phyloP scores from a whole-genome alignment of 2,113 vertebrate species.

The Syngnathoides biaculeatus region DNA sequence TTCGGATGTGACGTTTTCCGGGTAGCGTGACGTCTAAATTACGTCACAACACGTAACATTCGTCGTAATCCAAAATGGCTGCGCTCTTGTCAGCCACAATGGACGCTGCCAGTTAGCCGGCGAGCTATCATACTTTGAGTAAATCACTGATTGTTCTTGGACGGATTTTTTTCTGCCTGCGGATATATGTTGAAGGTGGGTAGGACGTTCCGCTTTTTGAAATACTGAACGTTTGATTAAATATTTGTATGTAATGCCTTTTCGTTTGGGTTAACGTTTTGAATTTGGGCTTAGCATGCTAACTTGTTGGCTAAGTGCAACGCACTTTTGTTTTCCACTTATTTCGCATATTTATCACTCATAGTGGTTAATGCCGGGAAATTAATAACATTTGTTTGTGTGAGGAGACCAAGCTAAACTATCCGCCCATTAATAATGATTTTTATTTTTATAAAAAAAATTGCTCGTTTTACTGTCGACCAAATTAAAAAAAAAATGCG shows the following conservation, averaged over 20 bases:
- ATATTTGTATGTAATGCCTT: neutral
- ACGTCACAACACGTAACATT: constrained; percentile 7
- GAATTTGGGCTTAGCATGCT: neutral
- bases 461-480: too few relatives aligned
- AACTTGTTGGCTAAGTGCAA: neutral
- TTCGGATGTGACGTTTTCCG: neutral
- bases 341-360: neutral
- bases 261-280: neutral
- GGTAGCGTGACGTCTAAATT: constrained; percentile 13
- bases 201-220: too few relatives aligned
- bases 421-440: too few relatives aligned
- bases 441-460: too few relatives aligned
- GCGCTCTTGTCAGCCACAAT: constrained; percentile 53
- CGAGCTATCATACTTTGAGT: constrained; percentile 16
- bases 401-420: too few relatives aligned
- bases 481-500: too few relatives aligned
- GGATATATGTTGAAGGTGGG: constrained; percentile 67
- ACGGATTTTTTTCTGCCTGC: neutral
- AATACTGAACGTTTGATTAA: too few relatives aligned
- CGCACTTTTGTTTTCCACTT: too few relatives aligned
- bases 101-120: constrained; percentile 38
- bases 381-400: too few relatives aligned
- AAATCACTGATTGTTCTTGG: neutral
- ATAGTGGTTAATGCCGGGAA: neutral
- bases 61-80: constrained; percentile 58